Percentiles rank a stretch among this genome's conserved stretches.
Evolutionary conservation across 2,888 invertebrate species (phyloP).

Genomic region (Ormyrus nitidulus): DNA sequence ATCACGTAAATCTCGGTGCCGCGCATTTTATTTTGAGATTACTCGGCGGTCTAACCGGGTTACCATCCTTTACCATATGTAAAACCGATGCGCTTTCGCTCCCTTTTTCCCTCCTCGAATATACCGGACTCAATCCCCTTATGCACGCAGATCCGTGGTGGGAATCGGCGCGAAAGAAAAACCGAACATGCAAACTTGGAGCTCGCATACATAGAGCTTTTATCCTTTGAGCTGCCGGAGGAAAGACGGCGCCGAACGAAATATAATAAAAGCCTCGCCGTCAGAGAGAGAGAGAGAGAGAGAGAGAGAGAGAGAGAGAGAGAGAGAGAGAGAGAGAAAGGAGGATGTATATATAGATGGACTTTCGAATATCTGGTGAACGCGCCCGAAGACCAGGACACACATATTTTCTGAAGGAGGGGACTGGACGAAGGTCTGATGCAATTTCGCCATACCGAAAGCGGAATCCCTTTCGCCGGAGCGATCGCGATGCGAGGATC

Average conservation of each 20-base stretch:
- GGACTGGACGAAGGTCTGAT: slow-evolving; percentile 51
- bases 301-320: too few species aligned
- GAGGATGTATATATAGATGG: slow-evolving; percentile 1
- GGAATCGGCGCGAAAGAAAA: too few species aligned
- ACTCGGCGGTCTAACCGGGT: slow-evolving; percentile 14
- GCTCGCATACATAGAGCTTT: not conserved
- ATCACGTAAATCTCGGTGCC: not conserved
- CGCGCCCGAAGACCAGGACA: not conserved
- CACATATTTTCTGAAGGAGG: not conserved
- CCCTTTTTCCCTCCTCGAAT: not conserved
- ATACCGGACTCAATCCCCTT: slow-evolving; percentile 18
- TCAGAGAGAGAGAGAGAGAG: too few species aligned
- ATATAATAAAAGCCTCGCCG: not conserved
- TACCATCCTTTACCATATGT: slow-evolving; percentile 21
- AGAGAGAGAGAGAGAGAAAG: too few species aligned
- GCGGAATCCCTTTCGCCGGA: slow-evolving; percentile 53
- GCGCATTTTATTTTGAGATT: slow-evolving; percentile 32
- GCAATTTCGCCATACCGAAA: slow-evolving; percentile 60
- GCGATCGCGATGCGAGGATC: too few species aligned
- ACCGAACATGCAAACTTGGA: slow-evolving; percentile 6
- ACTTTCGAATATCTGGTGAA: slow-evolving; percentile 1
- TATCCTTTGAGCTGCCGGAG: slow-evolving; percentile 41
- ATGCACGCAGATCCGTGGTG: not conserved
- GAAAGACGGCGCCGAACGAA: not conserved
- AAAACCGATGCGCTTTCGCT: slow-evolving; percentile 30